Percentiles rank a stretch among this genome's conserved stretches.
Conservation (phyloP, 2,888 invertebrate genomes). For the Diabrotica balteata region DNA sequence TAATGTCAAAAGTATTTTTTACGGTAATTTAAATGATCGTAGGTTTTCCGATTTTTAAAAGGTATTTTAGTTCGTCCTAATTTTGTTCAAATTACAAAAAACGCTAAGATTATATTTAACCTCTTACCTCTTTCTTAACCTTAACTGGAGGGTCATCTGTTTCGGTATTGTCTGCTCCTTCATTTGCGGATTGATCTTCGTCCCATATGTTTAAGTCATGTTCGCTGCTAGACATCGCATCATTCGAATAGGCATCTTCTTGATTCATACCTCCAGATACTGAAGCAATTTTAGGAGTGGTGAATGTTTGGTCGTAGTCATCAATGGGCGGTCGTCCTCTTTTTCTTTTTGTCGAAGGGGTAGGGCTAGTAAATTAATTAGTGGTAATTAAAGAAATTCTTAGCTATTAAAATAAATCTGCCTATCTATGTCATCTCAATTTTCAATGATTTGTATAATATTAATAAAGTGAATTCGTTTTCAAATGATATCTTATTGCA, state of each 20-base stretch:
- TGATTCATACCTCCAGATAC: conserved; percentile 55
- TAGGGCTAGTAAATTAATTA: conserved; percentile 42
- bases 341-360: conserved; percentile 62
- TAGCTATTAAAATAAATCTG: not conserved
- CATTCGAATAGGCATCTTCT: conserved; percentile 58
- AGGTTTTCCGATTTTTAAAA: too few species aligned
- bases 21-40: too few species aligned
- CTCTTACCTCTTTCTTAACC: conserved; percentile 55
- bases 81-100: not conserved
- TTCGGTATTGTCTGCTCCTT: conserved; percentile 50
- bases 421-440: not conserved
- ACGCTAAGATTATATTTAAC: too few species aligned
- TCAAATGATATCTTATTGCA: too few species aligned
- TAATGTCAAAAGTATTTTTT: too few species aligned
- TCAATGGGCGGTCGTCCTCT: conserved; percentile 72
- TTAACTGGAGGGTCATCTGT: conserved; percentile 51
- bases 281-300: conserved; percentile 64
- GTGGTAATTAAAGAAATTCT: too few species aligned
- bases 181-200: conserved; percentile 54
- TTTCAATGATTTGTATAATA: too few species aligned
- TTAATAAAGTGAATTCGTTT: too few species aligned
- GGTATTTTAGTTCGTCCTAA: not conserved
- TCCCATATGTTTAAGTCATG: conserved; percentile 59
- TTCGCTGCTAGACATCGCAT: conserved; percentile 59
- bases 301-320: conserved; percentile 65